Evolutionary conservation across 2,113 vertebrate species (phyloP), one percentile per base, ranked within the genome.

Genomic region (Cygnus buccinator): DNA sequence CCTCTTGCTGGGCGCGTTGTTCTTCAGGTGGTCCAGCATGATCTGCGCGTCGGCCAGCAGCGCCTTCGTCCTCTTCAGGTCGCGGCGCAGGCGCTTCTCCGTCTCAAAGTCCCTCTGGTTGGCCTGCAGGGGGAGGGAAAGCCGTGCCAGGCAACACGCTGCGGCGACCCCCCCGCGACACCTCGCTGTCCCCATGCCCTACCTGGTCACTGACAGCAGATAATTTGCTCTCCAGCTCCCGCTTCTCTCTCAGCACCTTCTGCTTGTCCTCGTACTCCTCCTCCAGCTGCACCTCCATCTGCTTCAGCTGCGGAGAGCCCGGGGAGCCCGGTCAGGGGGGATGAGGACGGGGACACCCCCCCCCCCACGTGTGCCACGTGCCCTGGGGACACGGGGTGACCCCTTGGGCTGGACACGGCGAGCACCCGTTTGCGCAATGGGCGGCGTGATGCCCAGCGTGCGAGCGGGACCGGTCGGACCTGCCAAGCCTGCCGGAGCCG

Each of bases 11-110:
- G 99, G 99, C 0, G 99, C 99, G 0, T 99, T 99, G 98, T 99
- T 99, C 97, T 99, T 99, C 79, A 99, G 98, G 98, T 99, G 99
- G 96, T 99, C 99, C 97, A 99, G 97, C 99, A 99, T 99, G 97
- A 99, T 99, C 97, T 99, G 99, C 1, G 99, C 99, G 1, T 99
- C 99, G 0, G 99, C 99, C 90, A 99, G 95, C 91, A 99, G 98
- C 2, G 99, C 99, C 91, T 99, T 99, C 7, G 99, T 99, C 94
- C 99, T 99, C 97, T 99, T 99, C 96, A 99, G 98, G 93, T 99
- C 99, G 81, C 99, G 99, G 92, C 99, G 98, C 82, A 99, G 98
- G 43, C 99, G 98, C 84, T 99, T 99, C 96, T 99, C 99, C 0
- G 98, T 98, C 92, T 99, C 99, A 0, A 99, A 97, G 94, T 99